Percentiles rank a stretch among this genome's conserved stretches.
phyloP scores from a whole-genome alignment of 1,140 invertebrate species.

The Paraescarpia echinospica region DNA sequence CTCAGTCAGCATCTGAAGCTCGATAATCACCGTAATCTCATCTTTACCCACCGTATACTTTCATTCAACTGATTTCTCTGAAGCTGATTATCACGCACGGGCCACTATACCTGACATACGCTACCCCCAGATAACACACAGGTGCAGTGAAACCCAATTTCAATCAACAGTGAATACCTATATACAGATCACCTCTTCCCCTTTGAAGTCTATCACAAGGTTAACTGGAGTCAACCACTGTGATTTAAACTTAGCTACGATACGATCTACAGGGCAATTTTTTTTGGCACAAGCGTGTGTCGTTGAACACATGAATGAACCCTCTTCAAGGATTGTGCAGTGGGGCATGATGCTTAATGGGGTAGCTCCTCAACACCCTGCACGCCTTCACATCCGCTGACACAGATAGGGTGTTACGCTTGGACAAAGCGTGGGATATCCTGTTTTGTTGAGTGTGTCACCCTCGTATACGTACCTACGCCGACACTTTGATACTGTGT shows the following conservation, averaged over 20 bases:
- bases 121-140: background rate
- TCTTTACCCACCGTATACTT: background rate
- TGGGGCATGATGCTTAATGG: background rate
- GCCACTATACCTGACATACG: background rate
- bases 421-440: background rate
- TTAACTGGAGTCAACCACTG: background rate
- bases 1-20: background rate
- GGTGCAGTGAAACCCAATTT: background rate
- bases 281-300: background rate
- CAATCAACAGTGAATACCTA: background rate
- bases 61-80: background rate
- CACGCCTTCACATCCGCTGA: background rate
- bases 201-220: background rate
- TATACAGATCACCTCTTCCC: background rate
- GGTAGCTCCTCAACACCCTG: background rate
- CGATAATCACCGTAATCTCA: background rate
- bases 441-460: background rate
- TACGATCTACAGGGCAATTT: background rate
- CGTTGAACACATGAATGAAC: background rate
- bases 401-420: background rate
- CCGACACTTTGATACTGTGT: background rate
- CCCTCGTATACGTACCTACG: background rate
- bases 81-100: background rate
- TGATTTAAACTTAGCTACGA: background rate
- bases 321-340: background rate